Conservation (phyloP, 2,113 vertebrate genomes). For the Bos taurus region ARS-UCD2.0 NC_037331.1:87464001-87464500, state of each 20-base stretch:
- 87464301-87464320: not conserved
- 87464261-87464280: not conserved
- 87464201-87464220: not conserved
- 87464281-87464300: not conserved
- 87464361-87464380: not conserved
- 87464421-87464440: not conserved
- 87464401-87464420: not conserved
- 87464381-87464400: not conserved
- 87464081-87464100: not conserved
- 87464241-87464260: not conserved
- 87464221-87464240: not conserved
- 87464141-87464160: not conserved
- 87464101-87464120: not conserved
- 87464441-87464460: not conserved
- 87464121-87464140: not conserved
- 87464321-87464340: not conserved
- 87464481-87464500: not conserved
- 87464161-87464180: not conserved
- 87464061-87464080: not conserved
- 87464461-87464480: not conserved
- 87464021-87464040: not conserved
- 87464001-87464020: not conserved
- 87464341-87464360: not conserved
- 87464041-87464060: not conserved
- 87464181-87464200: not conserved